Conservation (phyloP, 2,888 invertebrate species). For the Ectropis crepuscularia region DNA sequence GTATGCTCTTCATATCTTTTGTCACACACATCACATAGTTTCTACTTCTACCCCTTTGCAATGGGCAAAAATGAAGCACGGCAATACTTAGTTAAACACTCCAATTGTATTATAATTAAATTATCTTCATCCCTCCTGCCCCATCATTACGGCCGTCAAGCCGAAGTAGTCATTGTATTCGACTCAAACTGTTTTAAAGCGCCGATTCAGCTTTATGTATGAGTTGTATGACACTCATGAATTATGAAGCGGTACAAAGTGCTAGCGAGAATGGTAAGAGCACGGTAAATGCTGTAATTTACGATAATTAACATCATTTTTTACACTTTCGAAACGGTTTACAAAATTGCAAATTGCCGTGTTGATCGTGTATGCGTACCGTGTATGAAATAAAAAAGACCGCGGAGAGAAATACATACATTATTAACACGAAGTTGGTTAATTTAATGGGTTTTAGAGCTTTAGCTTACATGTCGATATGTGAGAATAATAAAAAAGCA, state of each 20-base stretch:
- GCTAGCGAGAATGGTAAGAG: constrained; percentile 19
- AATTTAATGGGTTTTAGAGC: not conserved
- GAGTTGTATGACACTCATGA: constrained; percentile 22
- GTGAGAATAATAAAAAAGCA: too few species aligned
- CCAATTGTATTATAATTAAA: constrained; percentile 58
- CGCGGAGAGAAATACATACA: constrained; percentile 1
- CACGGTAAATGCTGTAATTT: constrained; percentile 24
- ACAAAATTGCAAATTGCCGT: constrained; percentile 32
- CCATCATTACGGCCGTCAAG: constrained; percentile 22
- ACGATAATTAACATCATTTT: constrained; percentile 26
- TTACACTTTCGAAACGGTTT: constrained; percentile 22
- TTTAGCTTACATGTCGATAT: not conserved
- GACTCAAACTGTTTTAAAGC: constrained; percentile 33
- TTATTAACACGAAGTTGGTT: not conserved
- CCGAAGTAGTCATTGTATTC: constrained; percentile 37
- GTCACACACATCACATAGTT: too few species aligned
- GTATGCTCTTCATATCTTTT: not conserved
- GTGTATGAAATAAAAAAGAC: constrained; percentile 24
- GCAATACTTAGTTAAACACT: constrained; percentile 25
- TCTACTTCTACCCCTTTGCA: not conserved
- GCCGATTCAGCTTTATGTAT: constrained; percentile 17
- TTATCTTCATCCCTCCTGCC: constrained; percentile 10
- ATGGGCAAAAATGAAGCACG: constrained; percentile 23
- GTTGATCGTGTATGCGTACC: constrained; percentile 32
- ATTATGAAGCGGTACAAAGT: constrained; percentile 21